phyloP scores from a whole-genome alignment of 2,888 invertebrate species.

The Microctonus aethiopoides region DNA sequence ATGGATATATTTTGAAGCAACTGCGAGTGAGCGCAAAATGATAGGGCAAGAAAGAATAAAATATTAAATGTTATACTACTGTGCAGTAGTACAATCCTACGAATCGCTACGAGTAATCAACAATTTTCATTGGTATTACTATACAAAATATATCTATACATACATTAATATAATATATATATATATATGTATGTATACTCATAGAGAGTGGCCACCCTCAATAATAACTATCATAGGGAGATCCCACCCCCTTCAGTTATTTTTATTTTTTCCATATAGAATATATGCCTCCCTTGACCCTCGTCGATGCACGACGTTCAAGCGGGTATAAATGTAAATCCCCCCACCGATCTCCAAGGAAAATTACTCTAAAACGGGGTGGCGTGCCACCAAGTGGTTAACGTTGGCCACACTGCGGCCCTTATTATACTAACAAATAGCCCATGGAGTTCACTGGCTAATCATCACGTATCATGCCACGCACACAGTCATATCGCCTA shows the following conservation, averaged over 20 bases:
- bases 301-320: constrained; percentile 39
- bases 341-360: constrained; percentile 55
- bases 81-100: constrained; percentile 21
- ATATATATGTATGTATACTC: no score
- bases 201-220: neutral
- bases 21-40: constrained; percentile 1
- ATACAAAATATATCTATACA: neutral
- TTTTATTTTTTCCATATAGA: neutral
- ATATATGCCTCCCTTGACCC: constrained; percentile 29
- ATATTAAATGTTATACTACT: constrained; percentile 9
- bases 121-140: neutral
- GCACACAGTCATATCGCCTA: constrained; percentile 43
- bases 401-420: constrained; percentile 63
- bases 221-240: neutral
- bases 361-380: constrained; percentile 66
- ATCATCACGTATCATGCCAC: constrained; percentile 66
- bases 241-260: neutral
- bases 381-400: constrained; percentile 65
- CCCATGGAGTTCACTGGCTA: constrained; percentile 64
- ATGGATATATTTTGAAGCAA: neutral
- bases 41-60: constrained; percentile 22
- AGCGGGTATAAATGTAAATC: constrained; percentile 61
- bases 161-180: no score
- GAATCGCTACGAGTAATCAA: constrained; percentile 18
- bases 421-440: constrained; percentile 68